Conservation (phyloP, 1,140 invertebrate species). For the Papilio polyxenes region DNA sequence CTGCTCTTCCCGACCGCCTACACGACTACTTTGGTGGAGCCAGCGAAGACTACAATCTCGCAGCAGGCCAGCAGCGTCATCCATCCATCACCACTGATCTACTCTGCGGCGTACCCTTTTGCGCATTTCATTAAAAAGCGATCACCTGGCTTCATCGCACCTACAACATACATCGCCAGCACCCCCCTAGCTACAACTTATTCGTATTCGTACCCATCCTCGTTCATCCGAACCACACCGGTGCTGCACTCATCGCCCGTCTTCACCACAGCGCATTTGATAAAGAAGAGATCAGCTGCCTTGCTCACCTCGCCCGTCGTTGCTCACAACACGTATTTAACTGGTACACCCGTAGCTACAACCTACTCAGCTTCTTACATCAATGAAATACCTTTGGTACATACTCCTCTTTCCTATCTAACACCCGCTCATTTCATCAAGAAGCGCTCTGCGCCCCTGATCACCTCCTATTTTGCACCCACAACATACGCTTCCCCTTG, state of each 20-base stretch:
- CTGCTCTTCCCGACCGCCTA: conserved; percentile 60
- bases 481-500: conserved; percentile 52
- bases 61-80: conserved; percentile 72
- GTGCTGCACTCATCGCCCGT: conserved; percentile 56
- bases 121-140: conserved; percentile 70
- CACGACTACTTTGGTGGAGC: conserved; percentile 58
- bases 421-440: conserved; percentile 19
- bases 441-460: conserved; percentile 44
- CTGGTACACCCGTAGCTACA: background rate
- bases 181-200: conserved; percentile 53
- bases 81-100: conserved; percentile 64
- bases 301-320: conserved; percentile 48
- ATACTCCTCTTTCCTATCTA: background rate
- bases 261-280: conserved; percentile 52
- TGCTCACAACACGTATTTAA: conserved; percentile 34
- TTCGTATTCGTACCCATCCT: conserved; percentile 56
- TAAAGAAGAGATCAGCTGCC: conserved; percentile 64
- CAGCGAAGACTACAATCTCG: conserved; percentile 65
- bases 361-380: conserved; percentile 11
- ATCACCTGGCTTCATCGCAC: conserved; percentile 50
- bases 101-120: conserved; percentile 51
- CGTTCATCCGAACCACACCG: conserved; percentile 49
- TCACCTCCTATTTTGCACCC: conserved; percentile 50
- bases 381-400: background rate
- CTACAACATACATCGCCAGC: conserved; percentile 42